Conservation (phyloP, 2,888 invertebrate species). For the Heterodera filipjevi region DNA sequence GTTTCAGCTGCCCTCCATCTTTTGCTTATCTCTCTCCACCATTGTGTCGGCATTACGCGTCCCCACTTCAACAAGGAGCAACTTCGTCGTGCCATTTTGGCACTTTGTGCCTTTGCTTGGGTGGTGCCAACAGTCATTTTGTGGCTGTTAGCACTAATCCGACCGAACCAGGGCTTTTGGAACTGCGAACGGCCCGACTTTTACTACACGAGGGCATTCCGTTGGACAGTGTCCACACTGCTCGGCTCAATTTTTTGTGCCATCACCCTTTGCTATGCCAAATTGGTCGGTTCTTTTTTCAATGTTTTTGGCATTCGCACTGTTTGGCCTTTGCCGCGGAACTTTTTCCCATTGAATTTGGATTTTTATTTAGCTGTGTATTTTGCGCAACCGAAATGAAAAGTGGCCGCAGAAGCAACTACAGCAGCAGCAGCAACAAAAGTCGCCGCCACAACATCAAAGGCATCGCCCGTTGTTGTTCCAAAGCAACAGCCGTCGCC, state of each 20-base stretch:
- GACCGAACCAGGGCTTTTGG: constrained; percentile 42
- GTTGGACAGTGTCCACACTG: constrained; percentile 41
- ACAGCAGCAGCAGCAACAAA: neutral
- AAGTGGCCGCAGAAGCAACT: constrained; percentile 36
- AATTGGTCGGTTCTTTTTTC: constrained; percentile 41
- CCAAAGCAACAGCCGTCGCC: neutral
- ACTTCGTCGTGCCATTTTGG: constrained; percentile 23
- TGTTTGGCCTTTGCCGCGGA: neutral
- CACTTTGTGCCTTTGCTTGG: constrained; percentile 42
- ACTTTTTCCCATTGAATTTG: constrained; percentile 20
- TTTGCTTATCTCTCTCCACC: constrained; percentile 46
- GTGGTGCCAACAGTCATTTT: constrained; percentile 36
- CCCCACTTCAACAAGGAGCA: constrained; percentile 39
- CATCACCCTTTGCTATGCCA: constrained; percentile 44
- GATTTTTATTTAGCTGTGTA: constrained; percentile 38
- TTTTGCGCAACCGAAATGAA: constrained; percentile 37
- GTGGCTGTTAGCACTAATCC: constrained; percentile 37
- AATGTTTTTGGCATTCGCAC: neutral
- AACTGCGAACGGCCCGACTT: constrained; percentile 45
- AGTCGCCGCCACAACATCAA: constrained; percentile 13
- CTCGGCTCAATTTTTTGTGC: constrained; percentile 47
- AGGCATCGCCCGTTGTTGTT: constrained; percentile 9
- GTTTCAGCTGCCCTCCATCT: constrained; percentile 45
- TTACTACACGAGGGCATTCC: constrained; percentile 45
- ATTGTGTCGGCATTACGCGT: constrained; percentile 46